Percentiles rank a stretch among this genome's conserved stretches.
These are phyloP conservation scores for Uria lomvia DNA, from an alignment of 2,113 vertebrate genomes.

Conservation along the genomic window DNA sequence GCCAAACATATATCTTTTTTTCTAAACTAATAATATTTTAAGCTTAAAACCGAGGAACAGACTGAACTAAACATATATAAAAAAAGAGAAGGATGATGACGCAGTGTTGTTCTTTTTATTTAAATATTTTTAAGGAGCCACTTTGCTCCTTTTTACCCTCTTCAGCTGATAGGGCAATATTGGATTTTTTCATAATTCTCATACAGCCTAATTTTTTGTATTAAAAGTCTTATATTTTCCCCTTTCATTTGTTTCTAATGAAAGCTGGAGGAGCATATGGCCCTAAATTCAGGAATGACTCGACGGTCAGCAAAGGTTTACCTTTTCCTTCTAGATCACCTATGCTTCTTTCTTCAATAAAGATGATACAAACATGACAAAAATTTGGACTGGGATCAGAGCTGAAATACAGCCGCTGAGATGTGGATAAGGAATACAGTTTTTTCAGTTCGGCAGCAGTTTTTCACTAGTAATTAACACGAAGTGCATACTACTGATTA, in stretches of 20 bases:
- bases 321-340: slow-evolving; percentile 5
- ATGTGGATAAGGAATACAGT: not conserved
- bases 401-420: not conserved
- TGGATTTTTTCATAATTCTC: slow-evolving; percentile 68
- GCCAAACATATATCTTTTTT: not conserved
- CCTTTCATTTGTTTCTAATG: slow-evolving; percentile 62
- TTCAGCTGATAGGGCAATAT: slow-evolving; percentile 53
- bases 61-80: slow-evolving; percentile 41
- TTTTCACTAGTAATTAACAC: not conserved
- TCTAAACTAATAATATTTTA: slow-evolving; percentile 56
- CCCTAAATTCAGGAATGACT: slow-evolving; percentile 22
- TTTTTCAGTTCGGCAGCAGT: not conserved
- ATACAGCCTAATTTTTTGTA: slow-evolving; percentile 54
- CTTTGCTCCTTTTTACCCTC: slow-evolving; percentile 53
- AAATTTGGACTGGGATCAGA: not conserved
- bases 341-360: slow-evolving; percentile 2
- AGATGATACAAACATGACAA: not conserved
- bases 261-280: slow-evolving; percentile 42
- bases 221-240: slow-evolving; percentile 55
- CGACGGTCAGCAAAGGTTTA: slow-evolving; percentile 22
- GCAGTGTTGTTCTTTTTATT: slow-evolving; percentile 59
- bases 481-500: not conserved
- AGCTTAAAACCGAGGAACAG: slow-evolving; percentile 64
- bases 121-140: slow-evolving; percentile 67
- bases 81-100: slow-evolving; percentile 61